Base-by-base conservation (phyloP, 2,888 invertebrate genomes). In the Hetaerina titia region DNA sequence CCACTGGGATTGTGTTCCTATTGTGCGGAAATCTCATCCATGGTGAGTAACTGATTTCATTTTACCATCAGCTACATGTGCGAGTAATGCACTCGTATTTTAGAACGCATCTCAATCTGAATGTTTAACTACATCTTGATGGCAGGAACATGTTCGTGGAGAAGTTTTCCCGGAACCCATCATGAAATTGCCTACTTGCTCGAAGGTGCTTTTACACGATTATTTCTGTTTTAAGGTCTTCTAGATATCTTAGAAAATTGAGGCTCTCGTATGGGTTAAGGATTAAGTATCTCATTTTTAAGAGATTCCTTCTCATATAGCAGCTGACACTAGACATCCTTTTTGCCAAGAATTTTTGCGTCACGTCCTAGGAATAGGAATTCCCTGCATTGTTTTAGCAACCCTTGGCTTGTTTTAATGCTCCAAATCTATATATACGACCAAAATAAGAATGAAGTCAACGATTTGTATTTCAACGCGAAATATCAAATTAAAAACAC, bases 11-110 rank as follows among this genome's bases (percentile, higher is more conserved):
- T 19, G 92, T 74, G 92, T 63, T 92, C 69, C 56, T 92, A 69
- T 92, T 92, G 56, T 69, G 92, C 92, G 92, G 92, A 92, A 69
- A 69, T 56, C 69, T 92, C 92, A 69, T 92, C 22, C 92, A 92
- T n/a, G 92, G 92, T 92, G 57, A 92, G 92, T 92, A 90, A n/a
- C n/a, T 6, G 5, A 81, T 31, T 81, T 81, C 7, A 9, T 25
- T 31, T 11, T 25, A 1, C 81, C 15, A 69, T 31, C 25, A 31
- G 31, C 13, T 81, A 31, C 25, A 31, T 31, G 25, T 15, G 11
- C 25, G n/a, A n/a, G n/a, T n/a, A n/a, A n/a, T n/a, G n/a, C n/a
- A n/a, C n/a, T n/a, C n/a, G n/a, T n/a, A n/a, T 81, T 31, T 15
- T 13, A 81, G 9, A 7, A 31, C 9, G 13, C 31, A 81, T 81